Conservation (phyloP, 2,888 invertebrate genomes). For the Hyposoter dolosus region DNA sequence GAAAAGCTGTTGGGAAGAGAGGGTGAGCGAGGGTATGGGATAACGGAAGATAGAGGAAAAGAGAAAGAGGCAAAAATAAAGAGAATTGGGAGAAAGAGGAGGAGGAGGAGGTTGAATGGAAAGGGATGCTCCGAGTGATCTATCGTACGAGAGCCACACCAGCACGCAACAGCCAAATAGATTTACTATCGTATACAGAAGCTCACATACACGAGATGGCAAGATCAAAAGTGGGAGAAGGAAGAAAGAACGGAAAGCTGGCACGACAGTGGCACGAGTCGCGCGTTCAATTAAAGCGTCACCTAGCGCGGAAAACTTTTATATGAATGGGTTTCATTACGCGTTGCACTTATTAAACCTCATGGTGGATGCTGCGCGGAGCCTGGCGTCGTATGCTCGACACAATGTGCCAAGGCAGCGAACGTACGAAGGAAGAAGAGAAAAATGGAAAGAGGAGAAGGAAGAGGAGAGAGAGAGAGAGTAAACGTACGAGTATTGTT, state of each 20-base stretch:
- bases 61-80: slow-evolving; percentile 16
- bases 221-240: slow-evolving; percentile 15
- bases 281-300: slow-evolving; percentile 82
- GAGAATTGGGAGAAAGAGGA: slow-evolving; percentile 12
- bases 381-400: slow-evolving; percentile 48
- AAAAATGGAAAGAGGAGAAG: neutral
- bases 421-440: neutral
- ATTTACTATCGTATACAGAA: slow-evolving; percentile 26
- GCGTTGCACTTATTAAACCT: slow-evolving; percentile 82
- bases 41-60: slow-evolving; percentile 3
- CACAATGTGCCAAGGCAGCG: slow-evolving; percentile 55
- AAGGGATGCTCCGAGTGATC: slow-evolving; percentile 45
- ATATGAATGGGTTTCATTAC: slow-evolving; percentile 84
- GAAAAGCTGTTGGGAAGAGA: slow-evolving; percentile 42
- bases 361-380: slow-evolving; percentile 57
- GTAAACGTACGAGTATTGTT: slow-evolving; percentile 74
- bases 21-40: slow-evolving; percentile 29
- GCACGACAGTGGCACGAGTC: slow-evolving; percentile 67
- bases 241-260: slow-evolving; percentile 51
- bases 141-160: slow-evolving; percentile 63
- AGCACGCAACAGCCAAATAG: slow-evolving; percentile 45
- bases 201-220: slow-evolving; percentile 23
- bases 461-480: neutral
- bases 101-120: slow-evolving; percentile 14
- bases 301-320: slow-evolving; percentile 80